Conservation (phyloP, 2,113 vertebrate genomes). For the Vanacampus margaritifer region DNA sequence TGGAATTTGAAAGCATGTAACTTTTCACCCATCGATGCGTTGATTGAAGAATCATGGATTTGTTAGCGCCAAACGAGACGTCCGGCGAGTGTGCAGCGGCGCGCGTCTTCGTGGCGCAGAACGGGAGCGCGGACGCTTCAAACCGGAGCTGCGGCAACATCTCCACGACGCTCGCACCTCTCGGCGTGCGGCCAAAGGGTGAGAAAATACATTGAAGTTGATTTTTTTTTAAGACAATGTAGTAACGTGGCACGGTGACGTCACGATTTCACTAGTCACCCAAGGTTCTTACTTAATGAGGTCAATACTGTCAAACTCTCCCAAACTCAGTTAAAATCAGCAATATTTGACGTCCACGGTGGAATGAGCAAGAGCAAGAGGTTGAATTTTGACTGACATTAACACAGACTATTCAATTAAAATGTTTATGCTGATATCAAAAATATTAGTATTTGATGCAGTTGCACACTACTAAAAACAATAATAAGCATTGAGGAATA, state of each 20-base stretch:
- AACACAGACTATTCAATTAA: no score
- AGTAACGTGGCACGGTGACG: not conserved
- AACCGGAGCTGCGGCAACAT: conserved; percentile 62
- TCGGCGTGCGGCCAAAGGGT: conserved; percentile 58
- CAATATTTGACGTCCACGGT: no score
- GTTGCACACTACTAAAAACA: no score
- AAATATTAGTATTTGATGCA: no score
- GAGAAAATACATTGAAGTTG: conserved; percentile 20
- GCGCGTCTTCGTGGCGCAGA: conserved; percentile 40
- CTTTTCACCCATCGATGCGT: not conserved
- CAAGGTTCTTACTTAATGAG: no score
- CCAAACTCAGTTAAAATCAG: no score
- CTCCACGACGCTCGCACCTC: conserved; percentile 29
- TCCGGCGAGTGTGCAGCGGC: conserved; percentile 45
- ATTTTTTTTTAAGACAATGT: not conserved
- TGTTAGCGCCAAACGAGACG: conserved; percentile 46
- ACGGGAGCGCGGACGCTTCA: conserved; percentile 50
- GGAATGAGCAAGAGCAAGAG: no score
- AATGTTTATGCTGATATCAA: no score
- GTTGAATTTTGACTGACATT: no score
- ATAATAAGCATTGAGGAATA: no score
- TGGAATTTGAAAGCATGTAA: not conserved
- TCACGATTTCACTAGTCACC: not conserved
- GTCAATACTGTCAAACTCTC: no score
- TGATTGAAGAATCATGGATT: conserved; percentile 41